Evolutionary conservation across 1,140 invertebrate species (phyloP), one percentile per base, ranked within the genome.

Genomic region (Scaptomyza graminum): DNA sequence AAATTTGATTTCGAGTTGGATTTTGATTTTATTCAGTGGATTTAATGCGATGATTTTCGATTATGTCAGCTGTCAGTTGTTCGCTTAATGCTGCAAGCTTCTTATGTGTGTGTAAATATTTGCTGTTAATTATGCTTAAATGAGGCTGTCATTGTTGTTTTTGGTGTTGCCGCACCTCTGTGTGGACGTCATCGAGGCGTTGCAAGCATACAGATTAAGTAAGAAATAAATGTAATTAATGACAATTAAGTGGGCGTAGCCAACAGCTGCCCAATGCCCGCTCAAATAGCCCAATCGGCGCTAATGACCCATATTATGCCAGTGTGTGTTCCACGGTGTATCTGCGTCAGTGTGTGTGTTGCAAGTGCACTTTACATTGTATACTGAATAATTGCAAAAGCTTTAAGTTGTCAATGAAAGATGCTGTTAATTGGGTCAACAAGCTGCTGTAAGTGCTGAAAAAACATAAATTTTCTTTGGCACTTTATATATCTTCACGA

Each of bases 231-330:
- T 57, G 74, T 72, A 78, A 67, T 82, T 75, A 76, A 75, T 72
- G 71, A 22, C 76, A 57, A 71, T 70, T 59, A 75, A 72, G 56
- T 51, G 68, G 76, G 80, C 63, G 67, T 69, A 66, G 66, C 41
- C 77, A 56, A 43, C 46, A 71, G 51, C 60, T 64, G 68, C 44
- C 22, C 49, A 18, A 13, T 50, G 22, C 18, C 1, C 3, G 9
- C 18, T 8, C 50, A 59, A 66, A 44, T 66, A 57, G 63, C 54
- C 41, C 41, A 64, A 50, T 69, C 15, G 31, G 37, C 54, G 50
- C 74, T 87, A 82, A 85, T 85, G 82, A 85, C 74, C 78, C 82
- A 87, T 62, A 75, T 75, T 72, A 87, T 67, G 16, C 6, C 18
- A 9, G 9, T 59, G 28, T 50, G 57, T 9, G 31, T 6, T 41